Evolutionary conservation across 2,113 vertebrate genomes (phyloP).

Genomic region (Lepus americanus): DNA sequence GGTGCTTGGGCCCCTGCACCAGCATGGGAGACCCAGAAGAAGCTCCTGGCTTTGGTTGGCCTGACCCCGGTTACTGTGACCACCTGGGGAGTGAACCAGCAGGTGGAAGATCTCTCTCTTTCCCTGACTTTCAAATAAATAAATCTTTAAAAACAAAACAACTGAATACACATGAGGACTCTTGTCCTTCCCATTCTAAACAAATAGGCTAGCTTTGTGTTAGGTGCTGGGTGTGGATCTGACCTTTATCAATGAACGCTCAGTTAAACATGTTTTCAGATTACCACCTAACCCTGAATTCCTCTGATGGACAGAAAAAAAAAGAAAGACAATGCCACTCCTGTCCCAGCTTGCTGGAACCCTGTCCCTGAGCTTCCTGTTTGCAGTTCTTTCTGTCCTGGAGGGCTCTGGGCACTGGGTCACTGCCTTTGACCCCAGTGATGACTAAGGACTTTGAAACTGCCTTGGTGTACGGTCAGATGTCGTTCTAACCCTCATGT

Average conservation of each 20-base stretch:
- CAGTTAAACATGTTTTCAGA: background rate
- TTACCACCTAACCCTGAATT: background rate
- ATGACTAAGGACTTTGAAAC: conserved; percentile 43
- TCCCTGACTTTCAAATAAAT: too few relatives aligned
- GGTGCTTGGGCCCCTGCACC: too few relatives aligned
- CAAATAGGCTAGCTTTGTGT: background rate
- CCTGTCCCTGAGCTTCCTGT: background rate
- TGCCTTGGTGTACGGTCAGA: background rate
- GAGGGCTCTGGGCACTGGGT: background rate
- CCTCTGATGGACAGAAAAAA: background rate
- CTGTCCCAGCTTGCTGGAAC: background rate
- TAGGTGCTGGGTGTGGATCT: background rate
- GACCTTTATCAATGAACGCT: background rate
- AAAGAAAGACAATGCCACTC: background rate
- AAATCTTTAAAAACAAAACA: background rate
- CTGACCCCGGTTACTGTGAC: too few relatives aligned
- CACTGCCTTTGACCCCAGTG: background rate
- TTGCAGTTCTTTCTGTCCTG: background rate
- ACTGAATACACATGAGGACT: background rate
- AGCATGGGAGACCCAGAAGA: too few relatives aligned
- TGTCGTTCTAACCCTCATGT: background rate
- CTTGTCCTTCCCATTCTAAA: background rate
- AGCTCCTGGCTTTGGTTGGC: too few relatives aligned
- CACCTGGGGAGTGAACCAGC: too few relatives aligned
- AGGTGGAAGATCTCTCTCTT: too few relatives aligned